Evolutionary conservation across 2,888 invertebrate genomes (phyloP).

Genomic region (Carcina quercana): DNA sequence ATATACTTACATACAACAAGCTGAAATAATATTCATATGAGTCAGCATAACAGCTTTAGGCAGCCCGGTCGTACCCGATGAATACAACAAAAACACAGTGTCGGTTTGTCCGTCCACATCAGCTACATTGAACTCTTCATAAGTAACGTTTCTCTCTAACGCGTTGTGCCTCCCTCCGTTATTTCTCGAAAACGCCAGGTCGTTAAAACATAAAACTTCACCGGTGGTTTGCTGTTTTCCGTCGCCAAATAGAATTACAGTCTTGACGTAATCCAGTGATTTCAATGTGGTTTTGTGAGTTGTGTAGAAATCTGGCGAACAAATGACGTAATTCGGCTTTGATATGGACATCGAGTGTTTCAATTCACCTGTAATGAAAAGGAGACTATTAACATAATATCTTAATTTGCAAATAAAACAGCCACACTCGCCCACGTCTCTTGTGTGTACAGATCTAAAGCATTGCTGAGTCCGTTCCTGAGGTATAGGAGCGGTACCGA

Average conservation of each 20-base stretch:
- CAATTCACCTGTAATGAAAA: conserved; percentile 41
- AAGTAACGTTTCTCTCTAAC: conserved; percentile 23
- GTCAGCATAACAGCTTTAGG: conserved; percentile 56
- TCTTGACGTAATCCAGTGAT: conserved; percentile 25
- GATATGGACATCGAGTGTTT: conserved; percentile 40
- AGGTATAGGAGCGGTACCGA: no score
- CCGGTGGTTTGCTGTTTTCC: conserved; percentile 21
- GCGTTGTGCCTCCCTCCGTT: not conserved
- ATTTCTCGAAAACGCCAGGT: conserved; percentile 22
- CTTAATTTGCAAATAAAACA: no score
- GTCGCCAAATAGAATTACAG: conserved; percentile 38
- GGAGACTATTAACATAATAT: no score
- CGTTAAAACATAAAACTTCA: conserved; percentile 26
- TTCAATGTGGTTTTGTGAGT: conserved; percentile 27
- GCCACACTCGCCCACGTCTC: no score
- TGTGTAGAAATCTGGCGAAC: conserved; percentile 38
- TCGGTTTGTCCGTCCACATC: conserved; percentile 41
- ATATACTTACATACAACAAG: conserved; percentile 34
- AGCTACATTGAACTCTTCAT: conserved; percentile 32
- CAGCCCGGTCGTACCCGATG: conserved; percentile 56
- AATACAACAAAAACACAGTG: conserved; percentile 41
- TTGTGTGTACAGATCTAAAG: no score
- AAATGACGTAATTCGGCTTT: conserved; percentile 42
- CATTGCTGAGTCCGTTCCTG: no score
- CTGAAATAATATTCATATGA: conserved; percentile 37